Evolutionary conservation across 1,140 invertebrate species (phyloP).

Genomic region (Orchestia grillus): DNA sequence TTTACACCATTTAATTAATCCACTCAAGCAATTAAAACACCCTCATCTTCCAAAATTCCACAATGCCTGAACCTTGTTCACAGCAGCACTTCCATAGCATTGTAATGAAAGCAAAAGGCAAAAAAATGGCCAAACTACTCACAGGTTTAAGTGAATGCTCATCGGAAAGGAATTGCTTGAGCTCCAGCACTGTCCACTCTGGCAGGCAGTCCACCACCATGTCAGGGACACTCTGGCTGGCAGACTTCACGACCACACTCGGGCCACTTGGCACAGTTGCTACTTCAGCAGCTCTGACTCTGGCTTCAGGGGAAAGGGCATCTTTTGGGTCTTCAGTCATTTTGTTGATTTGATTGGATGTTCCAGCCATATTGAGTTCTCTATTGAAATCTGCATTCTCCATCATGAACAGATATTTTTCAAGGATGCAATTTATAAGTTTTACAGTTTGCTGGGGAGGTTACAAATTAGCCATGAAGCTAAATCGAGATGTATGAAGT

Average conservation of each 20-base stretch:
- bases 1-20: neutral
- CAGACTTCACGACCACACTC: neutral
- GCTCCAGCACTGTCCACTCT: constrained; percentile 27
- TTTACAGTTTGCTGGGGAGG: neutral
- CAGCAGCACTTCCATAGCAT: neutral
- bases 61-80: neutral
- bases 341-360: neutral
- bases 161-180: neutral
- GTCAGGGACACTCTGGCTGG: constrained; percentile 45
- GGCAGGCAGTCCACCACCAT: constrained; percentile 42
- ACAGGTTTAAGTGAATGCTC: constrained; percentile 28
- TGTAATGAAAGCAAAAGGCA: neutral
- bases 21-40: neutral
- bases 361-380: neutral
- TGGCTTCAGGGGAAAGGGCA: neutral
- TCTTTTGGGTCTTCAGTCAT: neutral
- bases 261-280: constrained; percentile 11
- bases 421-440: neutral
- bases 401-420: neutral
- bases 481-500: too few relatives aligned
- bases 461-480: too few relatives aligned
- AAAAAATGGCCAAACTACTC: neutral
- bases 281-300: neutral
- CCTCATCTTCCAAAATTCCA: neutral
- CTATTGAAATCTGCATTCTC: neutral